phyloP scores from a whole-genome alignment of 2,113 vertebrate genomes.

The Paramisgurnus dabryanus region DNA sequence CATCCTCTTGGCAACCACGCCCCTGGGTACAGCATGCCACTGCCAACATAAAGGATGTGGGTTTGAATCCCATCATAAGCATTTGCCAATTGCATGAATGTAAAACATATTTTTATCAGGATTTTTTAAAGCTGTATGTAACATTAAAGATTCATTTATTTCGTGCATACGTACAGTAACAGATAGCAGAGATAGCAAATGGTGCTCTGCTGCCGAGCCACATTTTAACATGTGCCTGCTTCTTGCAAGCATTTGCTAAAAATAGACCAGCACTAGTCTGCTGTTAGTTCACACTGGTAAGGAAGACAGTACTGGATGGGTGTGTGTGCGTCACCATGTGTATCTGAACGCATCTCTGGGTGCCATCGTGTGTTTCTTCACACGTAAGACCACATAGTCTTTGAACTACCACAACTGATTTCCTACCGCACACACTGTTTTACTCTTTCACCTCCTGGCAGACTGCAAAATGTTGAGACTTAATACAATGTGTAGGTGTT shows the following conservation, averaged over 20 bases:
- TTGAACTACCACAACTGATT: slow-evolving; percentile 57
- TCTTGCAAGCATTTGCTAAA: slow-evolving; percentile 42
- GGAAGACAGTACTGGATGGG: slow-evolving; percentile 26
- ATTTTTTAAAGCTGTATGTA: not conserved
- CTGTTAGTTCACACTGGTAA: slow-evolving; percentile 40
- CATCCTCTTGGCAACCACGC: no score
- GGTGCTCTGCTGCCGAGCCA: not conserved
- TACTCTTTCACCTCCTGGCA: slow-evolving; percentile 30
- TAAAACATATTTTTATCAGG: not conserved
- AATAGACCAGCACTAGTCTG: slow-evolving; percentile 44
- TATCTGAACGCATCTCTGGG: not conserved
- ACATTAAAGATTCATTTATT: not conserved
- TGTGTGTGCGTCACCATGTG: not conserved
- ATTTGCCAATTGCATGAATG: not conserved
- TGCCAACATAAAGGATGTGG: no score
- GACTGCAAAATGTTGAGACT: slow-evolving; percentile 24
- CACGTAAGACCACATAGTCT: slow-evolving; percentile 38
- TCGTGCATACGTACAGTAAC: not conserved
- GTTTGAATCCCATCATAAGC: no score
- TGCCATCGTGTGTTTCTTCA: not conserved
- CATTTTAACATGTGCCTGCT: slow-evolving; percentile 24
- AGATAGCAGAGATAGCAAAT: slow-evolving; percentile 22
- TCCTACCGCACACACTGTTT: slow-evolving; percentile 52
- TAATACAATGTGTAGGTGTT: slow-evolving; percentile 40
- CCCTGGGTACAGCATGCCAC: no score